These are phyloP conservation scores for Siphlonurus alternatus DNA, from an alignment of 2,888 invertebrate species.

Conservation along the genomic window DNA sequence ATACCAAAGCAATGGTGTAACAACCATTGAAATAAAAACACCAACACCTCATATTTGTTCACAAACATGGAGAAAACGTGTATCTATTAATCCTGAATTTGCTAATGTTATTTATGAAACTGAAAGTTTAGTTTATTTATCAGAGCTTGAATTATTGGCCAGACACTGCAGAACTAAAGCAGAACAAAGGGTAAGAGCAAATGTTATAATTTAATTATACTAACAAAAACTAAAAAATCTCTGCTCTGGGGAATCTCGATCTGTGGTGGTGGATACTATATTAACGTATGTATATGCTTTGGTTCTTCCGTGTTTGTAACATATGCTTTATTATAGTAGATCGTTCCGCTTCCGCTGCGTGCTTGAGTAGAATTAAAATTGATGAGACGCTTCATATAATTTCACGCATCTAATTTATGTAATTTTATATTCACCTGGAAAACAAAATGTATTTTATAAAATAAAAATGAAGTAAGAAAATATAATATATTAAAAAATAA, in stretches of 20 bases:
- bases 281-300: neutral
- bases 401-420: too few species aligned
- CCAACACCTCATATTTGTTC: constrained; percentile 4
- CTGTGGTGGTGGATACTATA: neutral
- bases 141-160: constrained; percentile 31
- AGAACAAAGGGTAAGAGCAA: constrained; percentile 32
- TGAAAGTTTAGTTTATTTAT: constrained; percentile 32
- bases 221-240: neutral
- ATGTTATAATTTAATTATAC: neutral
- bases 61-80: constrained; percentile 5
- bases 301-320: neutral
- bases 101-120: constrained; percentile 32
- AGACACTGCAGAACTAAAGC: constrained; percentile 32
- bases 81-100: constrained; percentile 26
- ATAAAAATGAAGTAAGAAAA: too few species aligned
- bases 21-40: constrained; percentile 2
- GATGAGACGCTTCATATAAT: too few species aligned
- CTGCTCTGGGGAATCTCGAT: neutral
- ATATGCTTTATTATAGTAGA: too few species aligned
- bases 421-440: too few species aligned
- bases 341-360: too few species aligned
- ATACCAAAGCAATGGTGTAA: constrained; percentile 1
- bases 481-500: too few species aligned
- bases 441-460: too few species aligned
- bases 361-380: too few species aligned